phyloP scores from a whole-genome alignment of 2,113 vertebrate species.

The Oryzias curvinotus region DNA sequence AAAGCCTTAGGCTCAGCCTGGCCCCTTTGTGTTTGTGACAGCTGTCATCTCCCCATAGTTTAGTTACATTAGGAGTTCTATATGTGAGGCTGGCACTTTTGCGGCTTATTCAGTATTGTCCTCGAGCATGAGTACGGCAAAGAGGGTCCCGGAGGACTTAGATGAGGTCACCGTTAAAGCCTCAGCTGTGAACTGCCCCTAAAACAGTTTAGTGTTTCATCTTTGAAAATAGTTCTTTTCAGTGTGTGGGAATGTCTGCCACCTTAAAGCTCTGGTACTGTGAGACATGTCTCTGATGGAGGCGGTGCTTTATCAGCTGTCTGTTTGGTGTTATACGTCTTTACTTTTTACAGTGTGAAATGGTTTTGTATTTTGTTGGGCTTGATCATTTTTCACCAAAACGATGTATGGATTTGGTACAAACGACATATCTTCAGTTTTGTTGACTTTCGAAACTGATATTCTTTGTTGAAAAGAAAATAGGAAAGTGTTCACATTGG shows the following conservation, averaged over 20 bases:
- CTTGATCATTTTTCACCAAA: too few relatives aligned
- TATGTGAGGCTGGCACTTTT: conserved; percentile 46
- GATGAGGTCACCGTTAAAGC: conserved; percentile 67
- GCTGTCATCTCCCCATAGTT: conserved; percentile 55
- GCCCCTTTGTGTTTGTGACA: conserved; percentile 50
- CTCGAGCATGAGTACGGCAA: conserved; percentile 57
- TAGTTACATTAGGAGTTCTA: conserved; percentile 60
- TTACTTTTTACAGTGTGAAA: background rate
- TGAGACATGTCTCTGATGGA: conserved; percentile 2
- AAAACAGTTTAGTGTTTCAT: conserved; percentile 68
- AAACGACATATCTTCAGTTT: too few relatives aligned
- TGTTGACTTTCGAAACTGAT: too few relatives aligned
- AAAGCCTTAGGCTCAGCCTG: conserved; percentile 42
- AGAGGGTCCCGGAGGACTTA: conserved; percentile 56
- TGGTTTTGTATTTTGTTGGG: background rate
- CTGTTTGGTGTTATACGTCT: background rate
- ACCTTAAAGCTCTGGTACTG: conserved; percentile 16
- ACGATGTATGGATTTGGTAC: too few relatives aligned
- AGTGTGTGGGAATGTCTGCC: conserved; percentile 52
- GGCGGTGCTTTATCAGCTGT: background rate
- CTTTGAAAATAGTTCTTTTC: conserved; percentile 63
- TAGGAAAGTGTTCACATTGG: too few relatives aligned
- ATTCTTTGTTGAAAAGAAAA: too few relatives aligned
- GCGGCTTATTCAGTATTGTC: conserved; percentile 65
- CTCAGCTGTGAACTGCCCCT: conserved; percentile 48